Percentiles rank a stretch among this genome's conserved stretches.
phyloP scores from a whole-genome alignment of 2,113 vertebrate genomes.

The Paradoxurus hermaphroditus region DNA sequence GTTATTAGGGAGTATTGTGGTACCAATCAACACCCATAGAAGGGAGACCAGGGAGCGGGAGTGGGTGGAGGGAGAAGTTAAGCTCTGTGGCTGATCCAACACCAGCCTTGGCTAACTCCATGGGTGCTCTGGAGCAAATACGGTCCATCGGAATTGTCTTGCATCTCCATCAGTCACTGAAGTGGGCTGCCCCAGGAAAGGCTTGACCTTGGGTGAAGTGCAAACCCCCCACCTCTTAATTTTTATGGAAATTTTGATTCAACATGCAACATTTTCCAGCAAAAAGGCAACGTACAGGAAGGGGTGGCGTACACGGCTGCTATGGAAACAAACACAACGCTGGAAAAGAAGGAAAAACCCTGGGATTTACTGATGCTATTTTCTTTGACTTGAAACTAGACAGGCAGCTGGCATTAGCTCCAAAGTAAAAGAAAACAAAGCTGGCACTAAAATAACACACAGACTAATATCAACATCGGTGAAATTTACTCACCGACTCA shows the following conservation, averaged over 20 bases:
- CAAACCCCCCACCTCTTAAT: slow-evolving; percentile 55
- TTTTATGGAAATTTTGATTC: slow-evolving; percentile 99
- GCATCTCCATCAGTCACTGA: background rate
- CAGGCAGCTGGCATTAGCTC: background rate
- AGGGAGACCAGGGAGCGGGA: background rate
- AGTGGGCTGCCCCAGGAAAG: background rate
- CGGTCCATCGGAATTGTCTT: background rate
- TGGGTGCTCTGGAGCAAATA: background rate
- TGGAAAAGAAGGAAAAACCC: background rate
- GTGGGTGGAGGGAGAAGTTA: background rate
- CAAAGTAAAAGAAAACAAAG: background rate
- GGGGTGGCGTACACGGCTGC: background rate
- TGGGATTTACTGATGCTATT: background rate
- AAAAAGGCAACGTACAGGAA: slow-evolving; percentile 90
- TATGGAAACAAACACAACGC: background rate
- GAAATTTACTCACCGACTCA: background rate
- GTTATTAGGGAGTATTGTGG: background rate
- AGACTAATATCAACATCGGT: background rate
- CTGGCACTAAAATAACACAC: background rate
- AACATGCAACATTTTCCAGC: slow-evolving; percentile 99
- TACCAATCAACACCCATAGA: background rate
- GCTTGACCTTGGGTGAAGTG: background rate
- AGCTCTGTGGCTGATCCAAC: background rate
- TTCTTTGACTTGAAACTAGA: background rate
- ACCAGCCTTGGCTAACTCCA: background rate